Evolutionary conservation across 2,888 invertebrate species (phyloP), one percentile per base, ranked within the genome.

Genomic region (Drosophila limbata): DNA sequence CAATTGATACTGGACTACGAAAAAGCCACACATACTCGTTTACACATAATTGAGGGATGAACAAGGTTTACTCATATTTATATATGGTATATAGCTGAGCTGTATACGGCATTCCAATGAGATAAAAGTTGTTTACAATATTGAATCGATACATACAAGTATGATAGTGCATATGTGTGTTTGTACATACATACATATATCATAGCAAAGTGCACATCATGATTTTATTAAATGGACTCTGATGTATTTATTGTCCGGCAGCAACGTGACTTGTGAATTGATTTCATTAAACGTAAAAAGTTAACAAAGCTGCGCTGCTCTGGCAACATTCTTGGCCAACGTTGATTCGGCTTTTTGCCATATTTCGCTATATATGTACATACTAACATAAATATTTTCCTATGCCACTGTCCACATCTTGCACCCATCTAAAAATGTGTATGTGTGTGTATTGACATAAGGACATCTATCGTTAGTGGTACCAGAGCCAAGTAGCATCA

Each of bases 181-280:
- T 35, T 69, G 50, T 61, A 13, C 60, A 6, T 65, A 21, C 3
- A 3, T 9, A 59, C 50, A 55, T 47, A 68, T 78, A 81, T 87
- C 69, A 84, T 83, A 79, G 80, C 78, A 84, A 90, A 91, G 88
- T 91, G 88, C 90, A 84, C 90, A 90, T 91, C 90, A 91, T 91
- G 91, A 90, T 91, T 91, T 91, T 91, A 91, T 91, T 91, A 91
- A 91, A 91, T 90, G 89, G 87, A 90, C 91, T 90, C 91, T 91
- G 90, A 91, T 91, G 86, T 91, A 91, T 91, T 91, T 91, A 91
- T 91, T 91, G 91, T 91, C 85, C 91, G 78, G 90, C 89, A 88
- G 83, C 88, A 90, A 91, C 91, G 91, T 91, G 91, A 91, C 91
- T 90, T 90, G 91, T 88, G 84, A 91, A 91, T 90, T 91, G 90